A percentile compares a stretch with the other conserved stretches of the same genome.
Evolutionary conservation across 2,888 invertebrate genomes (phyloP).

Genomic region (Melieria omissa): DNA sequence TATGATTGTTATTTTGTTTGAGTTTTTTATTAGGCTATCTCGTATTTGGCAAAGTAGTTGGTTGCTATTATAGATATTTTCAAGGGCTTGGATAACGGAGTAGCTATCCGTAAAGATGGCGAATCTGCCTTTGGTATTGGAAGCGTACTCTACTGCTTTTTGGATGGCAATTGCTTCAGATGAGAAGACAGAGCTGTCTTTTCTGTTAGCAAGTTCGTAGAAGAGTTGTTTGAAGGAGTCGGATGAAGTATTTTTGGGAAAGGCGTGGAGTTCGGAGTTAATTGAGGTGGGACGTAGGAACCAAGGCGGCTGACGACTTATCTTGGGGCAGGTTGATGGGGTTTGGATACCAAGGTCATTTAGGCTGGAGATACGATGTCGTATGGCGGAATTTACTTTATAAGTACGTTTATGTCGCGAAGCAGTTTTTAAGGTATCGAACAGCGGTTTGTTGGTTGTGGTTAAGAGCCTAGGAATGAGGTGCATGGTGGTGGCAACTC

Average conservation of each 20-base stretch:
- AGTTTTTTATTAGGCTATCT: slow-evolving; percentile 6
- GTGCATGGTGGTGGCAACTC: not conserved
- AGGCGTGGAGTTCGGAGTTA: not conserved
- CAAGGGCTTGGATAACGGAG: slow-evolving; percentile 29
- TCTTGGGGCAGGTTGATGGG: not conserved
- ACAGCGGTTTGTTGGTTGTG: not conserved
- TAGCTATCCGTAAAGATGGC: slow-evolving; percentile 36
- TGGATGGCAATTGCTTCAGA: slow-evolving; percentile 33
- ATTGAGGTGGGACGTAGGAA: not conserved
- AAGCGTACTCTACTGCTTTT: slow-evolving; percentile 19
- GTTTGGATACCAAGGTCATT: not conserved
- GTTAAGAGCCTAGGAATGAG: not conserved
- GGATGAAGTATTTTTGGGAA: not conserved
- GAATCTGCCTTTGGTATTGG: slow-evolving; percentile 21
- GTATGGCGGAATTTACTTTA: too few species aligned
- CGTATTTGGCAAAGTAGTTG: slow-evolving; percentile 25
- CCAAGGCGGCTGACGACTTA: not conserved
- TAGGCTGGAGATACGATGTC: not conserved
- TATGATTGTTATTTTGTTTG: slow-evolving; percentile 19
- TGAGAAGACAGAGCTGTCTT: slow-evolving; percentile 27
- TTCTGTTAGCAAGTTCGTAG: not conserved
- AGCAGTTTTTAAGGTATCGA: too few species aligned
- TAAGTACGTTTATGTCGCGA: too few species aligned
- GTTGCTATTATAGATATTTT: slow-evolving; percentile 26
- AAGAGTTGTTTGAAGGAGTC: not conserved